Base-by-base conservation (phyloP, 2,797 vertebrate species). In the Pagetopsis macropterus region DNA sequence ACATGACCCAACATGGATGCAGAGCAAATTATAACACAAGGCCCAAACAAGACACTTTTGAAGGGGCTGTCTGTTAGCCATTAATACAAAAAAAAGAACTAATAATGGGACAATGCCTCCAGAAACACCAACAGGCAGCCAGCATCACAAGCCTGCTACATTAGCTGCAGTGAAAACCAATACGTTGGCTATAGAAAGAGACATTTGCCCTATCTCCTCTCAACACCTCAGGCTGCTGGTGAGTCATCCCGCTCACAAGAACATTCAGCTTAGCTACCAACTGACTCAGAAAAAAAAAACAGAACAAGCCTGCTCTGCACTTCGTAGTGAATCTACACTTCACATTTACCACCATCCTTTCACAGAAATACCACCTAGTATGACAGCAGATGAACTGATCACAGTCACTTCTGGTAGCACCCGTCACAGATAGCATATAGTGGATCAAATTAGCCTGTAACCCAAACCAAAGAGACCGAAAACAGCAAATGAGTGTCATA, bases 181-280 rank as follows among this genome's bases (percentile, higher is more conserved):
- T 91, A 87, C 33, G 17, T 68, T 65, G 75, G 78, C 83, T 90
- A 85, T 75, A 87, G 86, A 92, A 89, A 87, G 85, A 92, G 84
- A 92, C 88, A 92, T 92, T 86, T 90, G 87, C 86, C 88, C 81
- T 83, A 82, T 89, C 90, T 91, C 80, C 70, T 85, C 87, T 91
- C 87, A 86, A 89, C 90, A 92, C 92, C 90, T 94, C 91, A 77
- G 91, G 88, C 91, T 91, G 88, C 85, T 90, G 88, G 85, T 93
- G 93, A 94, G 80, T 94, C 92, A 94, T 92, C 91, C 85, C 76
- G 80, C 88, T 91, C 87, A 88, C 93, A 92, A 92, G 91, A 94
- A 94, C 91, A 94, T 91, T 91, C 87, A 87, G 89, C 88, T 89
- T 88, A 92, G 90, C 87, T 91, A 93, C 85, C 72, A 87, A 92